phyloP scores from a whole-genome alignment of 2,797 vertebrate species.

The Setipinna tenuifilis region DNA sequence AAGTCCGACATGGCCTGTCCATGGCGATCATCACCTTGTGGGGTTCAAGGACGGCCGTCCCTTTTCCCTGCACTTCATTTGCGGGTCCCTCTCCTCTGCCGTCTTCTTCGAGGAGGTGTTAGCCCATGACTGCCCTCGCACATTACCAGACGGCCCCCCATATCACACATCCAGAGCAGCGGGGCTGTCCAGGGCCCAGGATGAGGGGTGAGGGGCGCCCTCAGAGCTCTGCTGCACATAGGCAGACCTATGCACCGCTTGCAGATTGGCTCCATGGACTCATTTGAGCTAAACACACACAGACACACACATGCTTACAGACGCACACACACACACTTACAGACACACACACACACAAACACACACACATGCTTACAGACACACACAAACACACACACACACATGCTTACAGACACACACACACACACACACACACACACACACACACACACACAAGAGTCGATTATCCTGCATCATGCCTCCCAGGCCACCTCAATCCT shows the following conservation, averaged over 20 bases:
- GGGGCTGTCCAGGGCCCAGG: constrained; percentile 42
- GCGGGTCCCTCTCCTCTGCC: constrained; percentile 50
- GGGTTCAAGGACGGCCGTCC: constrained; percentile 40
- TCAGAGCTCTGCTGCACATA: background rate
- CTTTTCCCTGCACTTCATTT: constrained; percentile 59
- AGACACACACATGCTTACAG: too few species aligned
- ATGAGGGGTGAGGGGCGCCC: constrained; percentile 67
- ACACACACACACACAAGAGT: constrained; percentile 32
- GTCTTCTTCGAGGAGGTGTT: constrained; percentile 66
- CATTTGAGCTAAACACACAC: background rate
- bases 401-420: too few species aligned
- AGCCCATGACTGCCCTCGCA: constrained; percentile 68
- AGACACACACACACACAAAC: too few species aligned
- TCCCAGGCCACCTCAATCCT: constrained; percentile 36
- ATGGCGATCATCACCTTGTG: background rate
- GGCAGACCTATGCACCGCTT: constrained; percentile 52
- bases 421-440: too few species aligned
- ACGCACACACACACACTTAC: too few species aligned
- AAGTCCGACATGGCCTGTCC: background rate
- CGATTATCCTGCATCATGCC: constrained; percentile 46
- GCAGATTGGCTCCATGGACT: background rate
- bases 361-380: too few species aligned
- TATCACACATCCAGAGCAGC: constrained; percentile 72
- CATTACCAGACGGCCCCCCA: constrained; percentile 58
- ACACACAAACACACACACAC: too few species aligned